Evolutionary conservation across 2,797 vertebrate species (phyloP).

Genomic region (Vireo griseus): DNA sequence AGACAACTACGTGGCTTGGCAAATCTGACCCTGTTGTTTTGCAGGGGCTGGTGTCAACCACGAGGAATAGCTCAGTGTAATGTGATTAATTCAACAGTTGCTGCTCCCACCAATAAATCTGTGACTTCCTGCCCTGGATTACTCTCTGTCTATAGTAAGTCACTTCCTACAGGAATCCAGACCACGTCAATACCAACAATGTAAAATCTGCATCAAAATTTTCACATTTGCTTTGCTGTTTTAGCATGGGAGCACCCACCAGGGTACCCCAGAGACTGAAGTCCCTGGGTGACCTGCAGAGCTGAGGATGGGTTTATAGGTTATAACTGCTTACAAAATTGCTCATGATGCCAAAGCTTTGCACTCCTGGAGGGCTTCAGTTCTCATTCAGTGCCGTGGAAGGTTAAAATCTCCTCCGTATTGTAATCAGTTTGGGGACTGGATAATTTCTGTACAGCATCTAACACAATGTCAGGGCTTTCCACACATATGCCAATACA

Average conservation of each 20-base stretch:
- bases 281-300: not conserved
- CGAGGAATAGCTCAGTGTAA: rapidly evolving
- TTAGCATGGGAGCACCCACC: not conserved
- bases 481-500: not conserved
- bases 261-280: not conserved
- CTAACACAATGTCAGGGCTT: not conserved
- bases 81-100: not conserved
- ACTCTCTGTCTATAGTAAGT: not conserved
- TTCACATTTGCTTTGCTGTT: not conserved
- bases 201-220: not conserved
- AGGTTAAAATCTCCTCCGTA: not conserved
- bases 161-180: not conserved
- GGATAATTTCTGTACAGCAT: not conserved
- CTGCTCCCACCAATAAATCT: not conserved
- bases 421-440: not conserved
- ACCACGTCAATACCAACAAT: not conserved
- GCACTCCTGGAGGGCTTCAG: not conserved
- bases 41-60: not conserved
- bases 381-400: rapidly evolving
- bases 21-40: not conserved
- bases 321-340: not conserved
- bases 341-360: not conserved
- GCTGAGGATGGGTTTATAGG: not conserved
- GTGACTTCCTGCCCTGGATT: not conserved
- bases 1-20: not conserved